Conservation (phyloP, 1,140 invertebrate species). For the Drosophila eugracilis region DNA sequence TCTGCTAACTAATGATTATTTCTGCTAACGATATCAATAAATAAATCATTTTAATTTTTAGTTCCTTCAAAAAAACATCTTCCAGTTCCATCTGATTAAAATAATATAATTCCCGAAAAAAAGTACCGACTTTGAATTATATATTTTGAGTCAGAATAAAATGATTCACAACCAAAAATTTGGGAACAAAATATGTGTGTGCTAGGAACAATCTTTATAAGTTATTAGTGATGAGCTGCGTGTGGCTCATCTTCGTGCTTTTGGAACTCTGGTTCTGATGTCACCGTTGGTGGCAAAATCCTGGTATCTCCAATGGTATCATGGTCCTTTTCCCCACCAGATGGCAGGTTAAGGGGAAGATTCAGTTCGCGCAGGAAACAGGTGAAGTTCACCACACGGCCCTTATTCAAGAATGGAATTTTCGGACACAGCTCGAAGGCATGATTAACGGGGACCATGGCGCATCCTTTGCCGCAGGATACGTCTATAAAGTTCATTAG, state of each 20-base stretch:
- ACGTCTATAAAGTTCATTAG: slow-evolving; percentile 79
- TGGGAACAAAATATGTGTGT: not conserved
- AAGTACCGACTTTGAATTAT: not conserved
- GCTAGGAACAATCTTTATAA: not conserved
- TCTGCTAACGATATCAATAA: no score
- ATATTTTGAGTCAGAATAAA: not conserved
- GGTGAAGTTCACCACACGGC: slow-evolving; percentile 71
- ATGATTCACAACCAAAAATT: slow-evolving; percentile 1
- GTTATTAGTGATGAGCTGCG: not conserved
- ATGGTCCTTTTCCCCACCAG: not conserved
- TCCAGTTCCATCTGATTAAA: no score
- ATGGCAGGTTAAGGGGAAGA: slow-evolving; percentile 53
- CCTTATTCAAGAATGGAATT: slow-evolving; percentile 64
- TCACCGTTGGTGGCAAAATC: slow-evolving; percentile 44
- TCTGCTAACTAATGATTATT: no score
- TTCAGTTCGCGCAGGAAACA: slow-evolving; percentile 60
- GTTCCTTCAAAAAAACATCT: no score
- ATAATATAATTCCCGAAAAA: no score
- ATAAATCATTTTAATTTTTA: no score
- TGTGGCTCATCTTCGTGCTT: not conserved
- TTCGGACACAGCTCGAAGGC: slow-evolving; percentile 81
- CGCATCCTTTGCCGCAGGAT: slow-evolving; percentile 58
- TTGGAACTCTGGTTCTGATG: not conserved
- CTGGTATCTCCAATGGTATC: slow-evolving; percentile 26
- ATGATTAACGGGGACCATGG: slow-evolving; percentile 73